Base-by-base conservation (phyloP, 2,113 vertebrate species). In the Clinocottus analis region DNA sequence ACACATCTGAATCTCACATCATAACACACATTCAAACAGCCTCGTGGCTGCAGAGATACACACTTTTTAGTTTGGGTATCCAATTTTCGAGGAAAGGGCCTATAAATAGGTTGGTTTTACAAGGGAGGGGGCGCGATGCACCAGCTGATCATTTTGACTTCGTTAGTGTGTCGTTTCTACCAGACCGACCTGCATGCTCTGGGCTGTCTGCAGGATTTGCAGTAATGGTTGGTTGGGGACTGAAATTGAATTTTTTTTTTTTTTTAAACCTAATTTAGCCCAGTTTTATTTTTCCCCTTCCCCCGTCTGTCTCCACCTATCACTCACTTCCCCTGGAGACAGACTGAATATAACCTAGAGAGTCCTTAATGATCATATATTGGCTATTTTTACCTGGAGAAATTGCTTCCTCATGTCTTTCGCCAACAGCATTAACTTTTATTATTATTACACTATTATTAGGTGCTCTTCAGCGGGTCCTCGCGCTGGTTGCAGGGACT, bases 71-170 rank as follows among this genome's bases (percentile, higher is more conserved):
- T 31, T 31, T 31, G 29, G 29, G 29, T 31, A 4, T 31, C 2
- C 29, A 31, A 31, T 31, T 31, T 31, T 4, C 29, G 29, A 31
- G 29, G 29, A 31, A 31, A 31, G 29, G 29, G 29, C 4, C 29
- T 31, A 31, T 3, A 31, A 31, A 31, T 31, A 31, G 29, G 29
- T 31, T 2, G 29, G 29, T 31, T 31, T 31, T 31, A 31, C 4
- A 62, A 66, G 55, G 47, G 77, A 58, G 39, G 3, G 37, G 53
- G 29, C 37, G n/a, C 37, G 23, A 74, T 74, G 64, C 73, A 79
- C 75, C 80, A 71, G 68, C 65, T 78, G 72, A 85, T 90, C 83
- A 90, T 89, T 85, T 86, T 47, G 71, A 84, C 83, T 86, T 84
- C 7, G 66, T 89, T 88, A 84, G 71, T 7, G 66, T 87, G 77